phyloP scores from a whole-genome alignment of 2,797 vertebrate species.

The Semotilus atromaculatus region DNA sequence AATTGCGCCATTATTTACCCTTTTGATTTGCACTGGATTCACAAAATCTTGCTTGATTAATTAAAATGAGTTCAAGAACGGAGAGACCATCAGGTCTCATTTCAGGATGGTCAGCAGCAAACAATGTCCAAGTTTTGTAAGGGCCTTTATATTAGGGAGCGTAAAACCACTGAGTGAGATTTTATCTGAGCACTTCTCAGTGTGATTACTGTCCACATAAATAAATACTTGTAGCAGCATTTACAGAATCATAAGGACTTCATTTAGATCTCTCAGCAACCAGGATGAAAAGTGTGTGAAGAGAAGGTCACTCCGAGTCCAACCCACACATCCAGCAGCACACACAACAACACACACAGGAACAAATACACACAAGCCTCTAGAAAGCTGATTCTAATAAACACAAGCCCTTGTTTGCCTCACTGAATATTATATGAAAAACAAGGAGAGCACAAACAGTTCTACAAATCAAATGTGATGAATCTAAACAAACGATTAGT shows the following conservation, averaged over 20 bases:
- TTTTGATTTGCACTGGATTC: not conserved
- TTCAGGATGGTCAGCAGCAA: not conserved
- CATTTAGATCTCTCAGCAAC: slow-evolving; percentile 34
- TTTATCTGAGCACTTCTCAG: not conserved
- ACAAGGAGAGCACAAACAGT: not conserved
- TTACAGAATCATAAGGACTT: slow-evolving; percentile 8
- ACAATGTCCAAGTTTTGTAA: not conserved
- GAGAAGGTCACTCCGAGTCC: slow-evolving; percentile 23
- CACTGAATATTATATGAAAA: not conserved
- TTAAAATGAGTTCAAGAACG: not conserved
- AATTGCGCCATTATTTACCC: no score
- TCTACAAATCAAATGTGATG: not conserved
- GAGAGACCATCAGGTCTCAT: not conserved
- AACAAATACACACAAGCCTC: not conserved
- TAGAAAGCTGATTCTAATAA: slow-evolving; percentile 5
- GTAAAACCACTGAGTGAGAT: not conserved
- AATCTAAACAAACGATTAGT: not conserved
- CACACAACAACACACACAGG: not conserved
- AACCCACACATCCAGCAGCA: slow-evolving; percentile 19
- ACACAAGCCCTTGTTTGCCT: not conserved
- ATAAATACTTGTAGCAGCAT: slow-evolving; percentile 4
- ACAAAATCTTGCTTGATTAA: not conserved
- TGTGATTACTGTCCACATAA: not conserved
- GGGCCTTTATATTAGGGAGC: not conserved
- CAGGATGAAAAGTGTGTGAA: slow-evolving; percentile 32